These are phyloP conservation scores for Rhipidura dahli DNA, from an alignment of 2,113 vertebrate species.

Conservation along the genomic window DNA sequence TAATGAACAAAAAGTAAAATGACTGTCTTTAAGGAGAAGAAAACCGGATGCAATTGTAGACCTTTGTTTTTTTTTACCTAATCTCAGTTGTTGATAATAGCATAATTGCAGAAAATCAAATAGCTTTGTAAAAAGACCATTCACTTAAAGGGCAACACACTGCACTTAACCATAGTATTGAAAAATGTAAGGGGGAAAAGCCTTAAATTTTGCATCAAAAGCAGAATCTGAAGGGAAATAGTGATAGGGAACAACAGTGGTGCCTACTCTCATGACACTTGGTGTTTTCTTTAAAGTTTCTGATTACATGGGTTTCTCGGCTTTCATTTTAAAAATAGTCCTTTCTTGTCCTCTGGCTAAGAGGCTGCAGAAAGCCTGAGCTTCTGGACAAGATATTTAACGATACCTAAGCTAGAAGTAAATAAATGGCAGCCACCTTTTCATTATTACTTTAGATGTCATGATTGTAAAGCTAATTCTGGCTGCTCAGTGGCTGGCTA, in stretches of 20 bases:
- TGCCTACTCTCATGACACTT: not conserved
- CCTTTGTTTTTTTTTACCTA: not conserved
- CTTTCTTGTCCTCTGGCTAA: not conserved
- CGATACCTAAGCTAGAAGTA: not conserved
- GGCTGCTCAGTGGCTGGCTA: not conserved
- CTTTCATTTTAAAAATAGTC: conserved; percentile 36
- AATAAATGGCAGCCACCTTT: not conserved
- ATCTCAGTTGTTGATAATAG: not conserved
- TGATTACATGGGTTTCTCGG: not conserved
- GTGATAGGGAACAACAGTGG: not conserved
- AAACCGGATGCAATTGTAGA: not conserved
- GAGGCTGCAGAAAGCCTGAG: not conserved
- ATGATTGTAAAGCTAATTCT: not conserved
- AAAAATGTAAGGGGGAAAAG: not conserved
- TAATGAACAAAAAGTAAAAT: not conserved
- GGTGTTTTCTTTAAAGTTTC: conserved; percentile 39
- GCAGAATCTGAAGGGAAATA: not conserved
- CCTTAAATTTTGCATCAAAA: not conserved
- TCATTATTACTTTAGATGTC: not conserved
- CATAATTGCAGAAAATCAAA: not conserved
- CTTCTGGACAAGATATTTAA: not conserved
- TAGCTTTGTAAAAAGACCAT: not conserved
- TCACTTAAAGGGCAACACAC: not conserved
- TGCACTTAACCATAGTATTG: not conserved
- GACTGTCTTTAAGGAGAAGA: not conserved